Evolutionary conservation across 1,140 invertebrate species (phyloP).

Genomic region (Drosophila hydei): DNA sequence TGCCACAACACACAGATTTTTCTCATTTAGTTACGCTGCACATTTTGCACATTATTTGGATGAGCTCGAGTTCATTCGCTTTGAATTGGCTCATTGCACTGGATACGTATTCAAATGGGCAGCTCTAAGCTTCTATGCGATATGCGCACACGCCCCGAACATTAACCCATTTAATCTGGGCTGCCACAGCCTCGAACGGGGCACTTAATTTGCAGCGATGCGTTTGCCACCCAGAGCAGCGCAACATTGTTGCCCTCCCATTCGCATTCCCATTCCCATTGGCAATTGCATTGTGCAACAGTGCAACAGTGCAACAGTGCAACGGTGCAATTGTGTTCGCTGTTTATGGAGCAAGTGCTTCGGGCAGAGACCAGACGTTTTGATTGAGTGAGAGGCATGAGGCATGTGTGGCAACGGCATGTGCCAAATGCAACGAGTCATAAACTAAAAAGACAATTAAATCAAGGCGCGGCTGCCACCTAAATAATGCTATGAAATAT

Average conservation of each 20-base stretch:
- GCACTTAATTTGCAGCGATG: conserved; percentile 69
- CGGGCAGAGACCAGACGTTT: not conserved
- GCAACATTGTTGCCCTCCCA: conserved; percentile 50
- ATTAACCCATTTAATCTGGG: conserved; percentile 68
- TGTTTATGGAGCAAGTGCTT: conserved; percentile 13
- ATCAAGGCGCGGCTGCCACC: conserved; percentile 31
- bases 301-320: conserved; percentile 23
- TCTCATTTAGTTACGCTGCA: not conserved
- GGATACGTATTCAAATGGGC: conserved; percentile 6
- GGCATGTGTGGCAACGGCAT: not conserved
- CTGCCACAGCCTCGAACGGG: conserved; percentile 51
- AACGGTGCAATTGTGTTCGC: conserved; percentile 13
- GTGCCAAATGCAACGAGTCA: conserved; percentile 60
- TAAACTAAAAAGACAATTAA: conserved; percentile 80
- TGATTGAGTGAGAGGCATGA: not conserved
- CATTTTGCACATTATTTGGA: not conserved
- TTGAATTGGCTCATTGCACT: conserved; percentile 10
- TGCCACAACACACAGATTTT: too few relatives aligned
- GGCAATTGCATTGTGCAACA: too few relatives aligned
- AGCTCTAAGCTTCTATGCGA: conserved; percentile 5
- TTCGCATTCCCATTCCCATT: conserved; percentile 1
- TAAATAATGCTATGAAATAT: conserved; percentile 6
- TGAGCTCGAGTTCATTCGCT: not conserved
- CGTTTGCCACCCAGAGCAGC: conserved; percentile 40
- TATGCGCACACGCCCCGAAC: conserved; percentile 53